Evolutionary conservation across 2,113 vertebrate species (phyloP).

Genomic region (Cranoglanis bouderius): DNA sequence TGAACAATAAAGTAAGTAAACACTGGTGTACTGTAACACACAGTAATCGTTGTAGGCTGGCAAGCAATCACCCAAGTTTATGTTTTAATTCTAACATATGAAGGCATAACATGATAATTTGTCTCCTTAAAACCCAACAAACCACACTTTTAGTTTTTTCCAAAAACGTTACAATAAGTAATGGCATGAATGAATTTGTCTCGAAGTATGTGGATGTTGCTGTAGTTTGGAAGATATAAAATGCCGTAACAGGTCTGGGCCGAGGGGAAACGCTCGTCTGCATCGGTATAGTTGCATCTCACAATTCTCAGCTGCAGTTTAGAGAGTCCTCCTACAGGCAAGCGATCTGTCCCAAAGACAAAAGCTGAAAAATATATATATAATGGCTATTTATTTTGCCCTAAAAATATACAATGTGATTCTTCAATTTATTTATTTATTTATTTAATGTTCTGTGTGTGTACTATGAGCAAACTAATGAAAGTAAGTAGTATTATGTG

Average conservation of each 20-base stretch:
- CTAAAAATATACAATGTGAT: not conserved
- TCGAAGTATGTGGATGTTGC: slow-evolving; percentile 54
- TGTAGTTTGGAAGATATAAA: slow-evolving; percentile 70
- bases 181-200: slow-evolving; percentile 58
- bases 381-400: not conserved
- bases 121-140: not conserved
- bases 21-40: not conserved
- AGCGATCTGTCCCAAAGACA: slow-evolving; percentile 63
- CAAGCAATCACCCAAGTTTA: not conserved
- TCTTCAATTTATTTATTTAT: no score
- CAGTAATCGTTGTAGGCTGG: not conserved
- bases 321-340: slow-evolving; percentile 42
- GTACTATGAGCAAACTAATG: no score
- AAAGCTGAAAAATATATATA: slow-evolving; percentile 59
- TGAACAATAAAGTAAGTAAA: not conserved
- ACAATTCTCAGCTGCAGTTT: not conserved
- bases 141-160: accelerated
- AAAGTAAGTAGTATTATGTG: no score
- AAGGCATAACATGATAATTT: not conserved
- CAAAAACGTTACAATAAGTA: slow-evolving; percentile 60
- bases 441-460: no score
- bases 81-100: not conserved
- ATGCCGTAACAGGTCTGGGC: slow-evolving; percentile 19
- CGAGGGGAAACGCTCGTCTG: slow-evolving; percentile 49
- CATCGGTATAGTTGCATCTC: not conserved